These are phyloP conservation scores for Pseudocheirus occidentalis DNA, from an alignment of 2,797 vertebrate genomes.

Conservation along the genomic window DNA sequence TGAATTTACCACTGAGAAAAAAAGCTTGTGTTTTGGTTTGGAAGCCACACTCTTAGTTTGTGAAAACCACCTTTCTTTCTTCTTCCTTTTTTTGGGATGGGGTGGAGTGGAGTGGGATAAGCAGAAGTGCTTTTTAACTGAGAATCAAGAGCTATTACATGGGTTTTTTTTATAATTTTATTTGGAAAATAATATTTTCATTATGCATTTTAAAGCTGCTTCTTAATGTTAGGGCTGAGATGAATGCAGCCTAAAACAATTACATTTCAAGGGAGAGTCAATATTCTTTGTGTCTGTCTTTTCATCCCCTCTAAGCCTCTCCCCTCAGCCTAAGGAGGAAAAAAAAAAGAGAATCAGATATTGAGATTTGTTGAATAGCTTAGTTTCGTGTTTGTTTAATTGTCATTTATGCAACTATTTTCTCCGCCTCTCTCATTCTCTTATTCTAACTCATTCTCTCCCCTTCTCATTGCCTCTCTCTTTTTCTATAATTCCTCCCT, in stretches of 20 bases:
- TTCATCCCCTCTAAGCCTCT: not conserved
- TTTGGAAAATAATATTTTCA: constrained; percentile 58
- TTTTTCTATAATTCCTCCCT: not conserved
- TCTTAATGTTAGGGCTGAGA: constrained; percentile 35
- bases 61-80: constrained; percentile 32
- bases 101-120: not conserved
- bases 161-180: constrained; percentile 34
- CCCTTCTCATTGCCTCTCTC: constrained; percentile 23
- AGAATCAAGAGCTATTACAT: not conserved
- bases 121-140: not conserved
- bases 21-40: not conserved
- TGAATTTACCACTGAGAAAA: constrained; percentile 23
- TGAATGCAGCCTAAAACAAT: constrained; percentile 61
- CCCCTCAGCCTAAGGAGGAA: not conserved
- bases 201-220: constrained; percentile 52
- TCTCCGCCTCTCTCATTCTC: not conserved
- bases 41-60: constrained; percentile 42
- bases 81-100: constrained; percentile 18
- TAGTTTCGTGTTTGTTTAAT: constrained; percentile 29
- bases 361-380: constrained; percentile 59
- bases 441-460: not conserved
- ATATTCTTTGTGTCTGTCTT: constrained; percentile 37
- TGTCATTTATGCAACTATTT: constrained; percentile 17
- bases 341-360: constrained; percentile 37
- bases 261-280: constrained; percentile 34